A percentile compares a stretch with the other conserved stretches of the same genome.
Conservation (phyloP, 2,797 vertebrate species). For the Falco peregrinus region DNA sequence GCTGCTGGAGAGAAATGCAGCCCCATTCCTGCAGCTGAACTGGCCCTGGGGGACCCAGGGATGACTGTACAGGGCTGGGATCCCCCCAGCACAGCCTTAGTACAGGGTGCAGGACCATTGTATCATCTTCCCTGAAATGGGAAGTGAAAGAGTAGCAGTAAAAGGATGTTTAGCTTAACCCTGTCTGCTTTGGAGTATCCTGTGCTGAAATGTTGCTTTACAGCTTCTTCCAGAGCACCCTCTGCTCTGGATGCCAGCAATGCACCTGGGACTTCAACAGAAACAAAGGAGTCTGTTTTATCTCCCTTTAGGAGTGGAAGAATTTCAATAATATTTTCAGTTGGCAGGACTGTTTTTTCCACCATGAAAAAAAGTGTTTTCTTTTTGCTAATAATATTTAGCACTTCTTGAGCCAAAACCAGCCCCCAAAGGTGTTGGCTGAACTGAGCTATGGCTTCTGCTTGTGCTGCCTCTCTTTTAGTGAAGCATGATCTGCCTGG, state of each 20-base stretch:
- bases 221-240: background rate
- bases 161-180: constrained; percentile 56
- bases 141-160: constrained; percentile 23
- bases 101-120: background rate
- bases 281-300: background rate
- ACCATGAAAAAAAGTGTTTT: background rate
- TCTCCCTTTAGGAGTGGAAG: background rate
- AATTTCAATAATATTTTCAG: background rate
- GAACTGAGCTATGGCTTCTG: background rate
- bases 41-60: fast-evolving
- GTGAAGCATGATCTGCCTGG: background rate
- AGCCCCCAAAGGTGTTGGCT: background rate
- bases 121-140: background rate
- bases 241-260: background rate
- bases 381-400: background rate
- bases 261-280: background rate
- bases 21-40: background rate
- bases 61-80: background rate
- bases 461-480: background rate
- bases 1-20: background rate
- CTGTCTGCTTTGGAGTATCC: constrained; percentile 35
- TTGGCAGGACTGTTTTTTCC: background rate
- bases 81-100: background rate
- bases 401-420: background rate
- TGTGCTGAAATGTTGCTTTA: constrained; percentile 12